Evolutionary conservation across 2,888 invertebrate species (phyloP).

Genomic region (Crepidodera aurea): DNA sequence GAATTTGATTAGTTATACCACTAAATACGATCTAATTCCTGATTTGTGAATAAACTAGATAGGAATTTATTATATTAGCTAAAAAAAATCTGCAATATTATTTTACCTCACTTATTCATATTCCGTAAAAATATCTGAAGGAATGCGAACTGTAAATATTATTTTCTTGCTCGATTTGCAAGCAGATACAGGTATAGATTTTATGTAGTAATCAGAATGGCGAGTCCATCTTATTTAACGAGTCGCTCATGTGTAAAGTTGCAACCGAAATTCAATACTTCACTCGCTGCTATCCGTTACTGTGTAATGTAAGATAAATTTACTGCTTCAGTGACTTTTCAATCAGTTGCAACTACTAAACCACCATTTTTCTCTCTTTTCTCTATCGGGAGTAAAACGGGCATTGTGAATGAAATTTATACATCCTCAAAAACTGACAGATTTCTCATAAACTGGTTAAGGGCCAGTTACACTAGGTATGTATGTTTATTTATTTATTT

Average conservation of each 20-base stretch:
- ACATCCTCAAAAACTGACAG: background rate
- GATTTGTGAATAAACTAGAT: too few relatives aligned
- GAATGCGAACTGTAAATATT: slow-evolving; percentile 29
- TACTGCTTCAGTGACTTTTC: slow-evolving; percentile 57
- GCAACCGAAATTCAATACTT: slow-evolving; percentile 61
- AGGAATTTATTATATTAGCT: background rate
- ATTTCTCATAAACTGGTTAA: background rate
- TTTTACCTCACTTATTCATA: slow-evolving; percentile 18
- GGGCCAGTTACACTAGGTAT: too few relatives aligned
- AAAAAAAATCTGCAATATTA: slow-evolving; percentile 9
- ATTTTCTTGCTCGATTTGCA: slow-evolving; percentile 32
- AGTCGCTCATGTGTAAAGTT: slow-evolving; percentile 55
- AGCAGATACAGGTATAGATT: slow-evolving; percentile 11
- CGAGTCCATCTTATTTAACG: slow-evolving; percentile 51
- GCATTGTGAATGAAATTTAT: slow-evolving; percentile 6
- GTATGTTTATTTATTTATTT: too few relatives aligned
- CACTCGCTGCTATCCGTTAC: slow-evolving; percentile 58
- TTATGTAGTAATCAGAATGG: slow-evolving; percentile 37
- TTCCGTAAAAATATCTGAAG: slow-evolving; percentile 24
- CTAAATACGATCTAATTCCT: too few relatives aligned
- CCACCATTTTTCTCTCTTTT: slow-evolving; percentile 55
- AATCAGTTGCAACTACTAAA: slow-evolving; percentile 58
- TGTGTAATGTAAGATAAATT: slow-evolving; percentile 62
- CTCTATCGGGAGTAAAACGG: background rate
- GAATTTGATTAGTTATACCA: too few relatives aligned